Evolutionary conservation across 1,140 invertebrate genomes (phyloP).

Genomic region (Zaprionus davidi): DNA sequence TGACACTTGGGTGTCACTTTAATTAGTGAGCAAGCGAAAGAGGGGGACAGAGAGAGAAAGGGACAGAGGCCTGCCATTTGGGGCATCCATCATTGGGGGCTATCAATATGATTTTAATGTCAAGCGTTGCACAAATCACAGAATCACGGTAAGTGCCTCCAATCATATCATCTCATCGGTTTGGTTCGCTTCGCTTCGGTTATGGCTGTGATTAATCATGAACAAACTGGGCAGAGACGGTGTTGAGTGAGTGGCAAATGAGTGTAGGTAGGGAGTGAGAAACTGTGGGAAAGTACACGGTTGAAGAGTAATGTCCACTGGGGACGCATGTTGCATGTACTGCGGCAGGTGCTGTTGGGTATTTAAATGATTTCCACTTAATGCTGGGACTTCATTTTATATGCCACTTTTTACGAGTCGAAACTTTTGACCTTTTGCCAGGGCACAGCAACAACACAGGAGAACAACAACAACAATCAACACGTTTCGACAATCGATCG

Average conservation of each 20-base stretch:
- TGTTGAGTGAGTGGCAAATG: constrained; percentile 11
- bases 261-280: background rate
- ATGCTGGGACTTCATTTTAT: constrained; percentile 68
- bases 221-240: constrained; percentile 12
- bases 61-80: background rate
- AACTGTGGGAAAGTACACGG: background rate
- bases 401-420: constrained; percentile 74
- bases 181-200: constrained; percentile 2
- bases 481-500: constrained; percentile 78
- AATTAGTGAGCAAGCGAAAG: constrained; percentile 53
- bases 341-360: constrained; percentile 36
- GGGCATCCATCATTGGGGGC: constrained; percentile 56
- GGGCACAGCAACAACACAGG: constrained; percentile 8
- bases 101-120: constrained; percentile 53
- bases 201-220: constrained; percentile 56
- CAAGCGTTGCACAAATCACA: constrained; percentile 52
- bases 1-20: constrained; percentile 47
- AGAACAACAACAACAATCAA: constrained; percentile 65
- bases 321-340: constrained; percentile 13
- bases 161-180: constrained; percentile 42
- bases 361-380: constrained; percentile 72
- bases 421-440: constrained; percentile 71
- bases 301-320: background rate
- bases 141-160: constrained; percentile 47
- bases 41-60: background rate